These are phyloP conservation scores for Idaea straminata DNA, from an alignment of 2,888 invertebrate genomes.

Conservation along the genomic window DNA sequence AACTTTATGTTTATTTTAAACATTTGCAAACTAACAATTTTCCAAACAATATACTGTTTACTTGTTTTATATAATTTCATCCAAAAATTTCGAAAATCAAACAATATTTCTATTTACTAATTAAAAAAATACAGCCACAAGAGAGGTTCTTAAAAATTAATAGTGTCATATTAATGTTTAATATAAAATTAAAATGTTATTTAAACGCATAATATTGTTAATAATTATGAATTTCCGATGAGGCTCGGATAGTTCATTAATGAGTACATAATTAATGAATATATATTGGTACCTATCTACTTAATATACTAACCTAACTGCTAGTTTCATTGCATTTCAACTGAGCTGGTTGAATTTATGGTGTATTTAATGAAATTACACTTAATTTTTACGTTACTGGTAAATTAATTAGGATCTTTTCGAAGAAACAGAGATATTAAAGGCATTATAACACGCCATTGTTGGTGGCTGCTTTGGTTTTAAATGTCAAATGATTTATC, in stretches of 20 bases:
- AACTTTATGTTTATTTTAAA: background rate
- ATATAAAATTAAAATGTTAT: background rate
- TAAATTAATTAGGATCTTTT: too few species aligned
- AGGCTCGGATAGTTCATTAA: slow-evolving; percentile 24
- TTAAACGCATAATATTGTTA: background rate
- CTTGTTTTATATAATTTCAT: background rate
- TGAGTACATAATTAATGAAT: slow-evolving; percentile 4
- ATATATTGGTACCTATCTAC: background rate
- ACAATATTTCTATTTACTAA: too few species aligned
- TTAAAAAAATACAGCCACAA: background rate
- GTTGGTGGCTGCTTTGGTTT: too few species aligned
- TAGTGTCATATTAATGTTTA: background rate
- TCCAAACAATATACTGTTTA: background rate
- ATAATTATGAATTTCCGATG: slow-evolving; percentile 13
- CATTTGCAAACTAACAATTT: background rate
- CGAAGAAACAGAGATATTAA: too few species aligned
- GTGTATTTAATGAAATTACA: too few species aligned
- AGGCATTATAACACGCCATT: too few species aligned
- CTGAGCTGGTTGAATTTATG: too few species aligned
- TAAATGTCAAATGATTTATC: too few species aligned
- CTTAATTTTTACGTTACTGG: too few species aligned
- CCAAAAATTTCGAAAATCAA: background rate
- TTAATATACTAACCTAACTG: too few species aligned
- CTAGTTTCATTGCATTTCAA: too few species aligned
- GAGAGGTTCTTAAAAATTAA: background rate